phyloP scores from a whole-genome alignment of 2,888 invertebrate genomes.

The Mimachlamys varia region DNA sequence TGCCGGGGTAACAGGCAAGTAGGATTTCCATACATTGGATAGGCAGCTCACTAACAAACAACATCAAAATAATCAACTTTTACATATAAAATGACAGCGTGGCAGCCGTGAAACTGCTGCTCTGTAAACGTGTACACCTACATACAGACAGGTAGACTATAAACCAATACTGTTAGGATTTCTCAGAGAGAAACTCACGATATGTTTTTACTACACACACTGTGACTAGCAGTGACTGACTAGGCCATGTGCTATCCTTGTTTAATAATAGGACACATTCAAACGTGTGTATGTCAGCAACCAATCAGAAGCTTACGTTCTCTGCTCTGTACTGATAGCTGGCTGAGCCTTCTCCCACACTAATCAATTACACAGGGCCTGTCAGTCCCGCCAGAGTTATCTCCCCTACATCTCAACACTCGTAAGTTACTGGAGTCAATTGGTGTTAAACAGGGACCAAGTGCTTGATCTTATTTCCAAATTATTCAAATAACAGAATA shows the following conservation, averaged over 20 bases:
- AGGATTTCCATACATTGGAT: conserved; percentile 28
- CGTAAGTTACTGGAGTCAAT: no score
- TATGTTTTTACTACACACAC: conserved; percentile 29
- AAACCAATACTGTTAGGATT: neutral
- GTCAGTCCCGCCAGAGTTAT: neutral
- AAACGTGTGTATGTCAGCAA: conserved; percentile 29
- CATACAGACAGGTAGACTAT: neutral
- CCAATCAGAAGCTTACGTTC: conserved; percentile 19
- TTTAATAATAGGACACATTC: conserved; percentile 34
- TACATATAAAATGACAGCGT: neutral
- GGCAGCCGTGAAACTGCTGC: neutral
- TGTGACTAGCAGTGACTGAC: conserved; percentile 28
- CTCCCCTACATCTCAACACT: neutral
- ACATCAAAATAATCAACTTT: conserved; percentile 27
- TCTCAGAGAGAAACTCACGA: neutral
- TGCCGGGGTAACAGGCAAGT: conserved; percentile 15
- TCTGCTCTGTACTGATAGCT: conserved; percentile 34
- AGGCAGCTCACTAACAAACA: neutral
- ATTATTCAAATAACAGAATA: no score
- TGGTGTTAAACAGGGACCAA: no score
- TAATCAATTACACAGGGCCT: neutral
- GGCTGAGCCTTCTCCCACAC: conserved; percentile 17
- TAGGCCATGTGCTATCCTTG: conserved; percentile 21
- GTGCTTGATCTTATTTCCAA: no score
- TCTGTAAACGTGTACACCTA: neutral